These are phyloP conservation scores for Scytalopus superciliaris DNA, from an alignment of 2,113 vertebrate genomes.

Conservation along the genomic window DNA sequence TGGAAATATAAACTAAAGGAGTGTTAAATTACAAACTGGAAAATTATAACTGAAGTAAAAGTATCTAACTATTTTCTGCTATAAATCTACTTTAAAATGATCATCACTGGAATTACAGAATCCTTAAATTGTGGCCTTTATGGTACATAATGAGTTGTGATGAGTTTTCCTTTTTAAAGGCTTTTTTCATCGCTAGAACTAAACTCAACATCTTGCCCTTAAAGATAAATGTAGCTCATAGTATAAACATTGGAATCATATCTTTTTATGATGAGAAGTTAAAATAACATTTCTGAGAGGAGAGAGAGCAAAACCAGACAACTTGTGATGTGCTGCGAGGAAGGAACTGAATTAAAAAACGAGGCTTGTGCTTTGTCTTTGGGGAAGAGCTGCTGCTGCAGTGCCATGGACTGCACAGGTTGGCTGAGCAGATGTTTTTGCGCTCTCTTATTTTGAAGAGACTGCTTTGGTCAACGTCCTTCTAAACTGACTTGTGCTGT, in stretches of 20 bases:
- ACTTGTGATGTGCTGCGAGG: neutral
- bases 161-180: slow-evolving; percentile 80
- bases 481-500: neutral
- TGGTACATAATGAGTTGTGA: slow-evolving; percentile 78
- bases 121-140: slow-evolving; percentile 81
- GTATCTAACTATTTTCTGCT: slow-evolving; percentile 91
- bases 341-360: neutral
- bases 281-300: slow-evolving; percentile 14
- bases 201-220: slow-evolving; percentile 74
- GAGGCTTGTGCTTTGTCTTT: neutral
- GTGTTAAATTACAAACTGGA: slow-evolving; percentile 90
- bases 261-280: slow-evolving; percentile 62
- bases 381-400: neutral
- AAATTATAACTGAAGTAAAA: slow-evolving; percentile 92
- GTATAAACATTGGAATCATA: slow-evolving; percentile 61
- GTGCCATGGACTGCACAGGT: neutral
- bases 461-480: neutral
- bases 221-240: slow-evolving; percentile 71
- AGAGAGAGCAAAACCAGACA: neutral
- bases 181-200: slow-evolving; percentile 74
- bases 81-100: slow-evolving; percentile 91
- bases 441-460: neutral
- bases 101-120: slow-evolving; percentile 77
- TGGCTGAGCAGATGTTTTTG: neutral
- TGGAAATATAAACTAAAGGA: slow-evolving; percentile 89